Evolutionary conservation across 2,113 vertebrate species (phyloP).

Genomic region (Numenius arquata): DNA sequence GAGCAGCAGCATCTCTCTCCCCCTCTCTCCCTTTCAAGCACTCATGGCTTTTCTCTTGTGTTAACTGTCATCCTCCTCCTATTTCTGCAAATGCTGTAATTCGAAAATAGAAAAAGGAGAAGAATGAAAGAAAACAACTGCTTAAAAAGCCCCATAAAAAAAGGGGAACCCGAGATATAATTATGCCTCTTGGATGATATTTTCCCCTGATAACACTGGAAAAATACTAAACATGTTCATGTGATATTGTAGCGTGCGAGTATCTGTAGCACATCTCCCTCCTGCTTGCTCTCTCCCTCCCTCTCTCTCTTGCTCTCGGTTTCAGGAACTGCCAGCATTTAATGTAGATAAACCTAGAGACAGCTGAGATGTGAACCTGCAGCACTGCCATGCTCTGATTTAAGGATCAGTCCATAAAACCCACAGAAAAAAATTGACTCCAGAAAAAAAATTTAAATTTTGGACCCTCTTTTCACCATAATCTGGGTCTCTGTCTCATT

Average conservation of each 20-base stretch:
- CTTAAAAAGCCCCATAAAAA: neutral
- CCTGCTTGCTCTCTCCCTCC: neutral
- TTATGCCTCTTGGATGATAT: slow-evolving; percentile 36
- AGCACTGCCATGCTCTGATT: neutral
- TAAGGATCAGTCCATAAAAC: neutral
- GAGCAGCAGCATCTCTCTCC: neutral
- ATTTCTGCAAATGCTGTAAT: slow-evolving; percentile 3
- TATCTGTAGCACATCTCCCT: neutral
- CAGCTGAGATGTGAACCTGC: neutral
- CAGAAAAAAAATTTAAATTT: neutral
- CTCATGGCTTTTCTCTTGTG: neutral
- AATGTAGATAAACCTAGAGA: neutral
- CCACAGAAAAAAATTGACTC: too few species aligned
- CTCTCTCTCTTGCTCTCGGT: neutral
- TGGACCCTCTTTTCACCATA: neutral
- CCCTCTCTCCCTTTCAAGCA: neutral
- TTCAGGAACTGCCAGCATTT: neutral
- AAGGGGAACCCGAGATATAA: slow-evolving; percentile 40
- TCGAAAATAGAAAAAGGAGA: slow-evolving; percentile 61
- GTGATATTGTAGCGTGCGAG: neutral
- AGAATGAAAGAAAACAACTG: slow-evolving; percentile 33
- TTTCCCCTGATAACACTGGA: slow-evolving; percentile 41
- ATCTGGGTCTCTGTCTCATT: neutral
- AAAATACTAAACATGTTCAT: slow-evolving; percentile 28
- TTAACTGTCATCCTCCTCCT: slow-evolving; percentile 27